These are phyloP conservation scores for Aphis gossypii DNA, from an alignment of 1,140 invertebrate genomes.

Conservation along the genomic window DNA sequence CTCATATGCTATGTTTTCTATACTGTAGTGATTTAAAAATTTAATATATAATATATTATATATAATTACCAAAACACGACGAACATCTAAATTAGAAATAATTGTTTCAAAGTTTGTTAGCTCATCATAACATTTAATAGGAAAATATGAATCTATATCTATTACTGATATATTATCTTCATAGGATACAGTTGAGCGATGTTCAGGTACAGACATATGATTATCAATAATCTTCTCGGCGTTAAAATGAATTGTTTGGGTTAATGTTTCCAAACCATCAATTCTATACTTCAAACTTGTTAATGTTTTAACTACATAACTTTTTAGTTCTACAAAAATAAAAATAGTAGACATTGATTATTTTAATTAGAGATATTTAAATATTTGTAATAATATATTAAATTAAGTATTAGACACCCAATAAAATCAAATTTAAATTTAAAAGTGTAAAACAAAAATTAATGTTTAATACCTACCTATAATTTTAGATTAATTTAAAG, in stretches of 20 bases:
- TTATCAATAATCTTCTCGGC: not conserved
- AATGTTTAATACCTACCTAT: too few relatives aligned
- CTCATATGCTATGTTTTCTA: not conserved
- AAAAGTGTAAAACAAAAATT: not conserved
- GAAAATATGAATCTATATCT: conserved; percentile 1
- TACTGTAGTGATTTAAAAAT: not conserved
- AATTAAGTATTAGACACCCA: not conserved
- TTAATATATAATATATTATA: not conserved
- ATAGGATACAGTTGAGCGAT: not conserved
- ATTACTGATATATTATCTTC: not conserved
- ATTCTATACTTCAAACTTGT: conserved; percentile 1
- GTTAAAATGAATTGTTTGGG: not conserved
- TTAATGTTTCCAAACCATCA: conserved; percentile 4
- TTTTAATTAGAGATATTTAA: not conserved
- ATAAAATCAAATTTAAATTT: not conserved
- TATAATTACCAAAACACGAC: not conserved
- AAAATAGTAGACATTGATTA: not conserved
- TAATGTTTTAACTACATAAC: not conserved
- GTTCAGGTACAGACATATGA: not conserved
- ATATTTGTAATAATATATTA: not conserved
- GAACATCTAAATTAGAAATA: conserved; percentile 6
- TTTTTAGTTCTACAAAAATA: not conserved
- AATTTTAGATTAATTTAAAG: too few relatives aligned
- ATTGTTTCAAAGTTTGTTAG: not conserved
- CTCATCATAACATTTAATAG: not conserved